phyloP scores from a whole-genome alignment of 2,888 invertebrate species.

The Maniola hyperantus region DNA sequence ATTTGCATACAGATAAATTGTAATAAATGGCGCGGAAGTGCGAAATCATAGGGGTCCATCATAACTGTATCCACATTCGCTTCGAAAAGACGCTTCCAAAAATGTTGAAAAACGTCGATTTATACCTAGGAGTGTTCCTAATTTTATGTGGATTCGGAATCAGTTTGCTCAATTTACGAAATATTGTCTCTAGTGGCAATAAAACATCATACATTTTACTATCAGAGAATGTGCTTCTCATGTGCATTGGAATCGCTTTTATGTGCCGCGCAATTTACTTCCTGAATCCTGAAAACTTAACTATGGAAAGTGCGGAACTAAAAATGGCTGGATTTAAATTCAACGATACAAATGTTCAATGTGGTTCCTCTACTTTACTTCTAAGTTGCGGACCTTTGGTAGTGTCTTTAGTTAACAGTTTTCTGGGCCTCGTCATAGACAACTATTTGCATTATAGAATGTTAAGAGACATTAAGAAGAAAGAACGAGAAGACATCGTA shows the following conservation, averaged over 20 bases:
- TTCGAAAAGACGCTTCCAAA: slow-evolving; percentile 31
- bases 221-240: slow-evolving; percentile 70
- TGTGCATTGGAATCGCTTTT: slow-evolving; percentile 69
- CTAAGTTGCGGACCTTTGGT: slow-evolving; percentile 69
- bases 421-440: slow-evolving; percentile 67
- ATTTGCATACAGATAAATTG: slow-evolving; percentile 61
- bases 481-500: slow-evolving; percentile 60
- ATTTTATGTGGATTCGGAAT: slow-evolving; percentile 64
- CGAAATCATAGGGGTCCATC: slow-evolving; percentile 58
- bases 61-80: slow-evolving; percentile 44
- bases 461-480: slow-evolving; percentile 53
- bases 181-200: slow-evolving; percentile 53
- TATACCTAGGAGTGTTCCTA: slow-evolving; percentile 67
- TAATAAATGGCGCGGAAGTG: slow-evolving; percentile 48
- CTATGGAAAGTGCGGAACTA: slow-evolving; percentile 53
- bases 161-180: slow-evolving; percentile 65
- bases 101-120: slow-evolving; percentile 62
- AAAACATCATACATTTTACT: slow-evolving; percentile 60
- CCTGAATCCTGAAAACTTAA: slow-evolving; percentile 51
- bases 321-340: slow-evolving; percentile 46
- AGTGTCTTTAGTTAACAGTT: slow-evolving; percentile 71
- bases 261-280: slow-evolving; percentile 56
- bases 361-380: slow-evolving; percentile 58
- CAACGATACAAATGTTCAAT: slow-evolving; percentile 45
- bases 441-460: slow-evolving; percentile 74